Conservation (phyloP, 2,797 vertebrate genomes). For the Botia almorhae region DNA sequence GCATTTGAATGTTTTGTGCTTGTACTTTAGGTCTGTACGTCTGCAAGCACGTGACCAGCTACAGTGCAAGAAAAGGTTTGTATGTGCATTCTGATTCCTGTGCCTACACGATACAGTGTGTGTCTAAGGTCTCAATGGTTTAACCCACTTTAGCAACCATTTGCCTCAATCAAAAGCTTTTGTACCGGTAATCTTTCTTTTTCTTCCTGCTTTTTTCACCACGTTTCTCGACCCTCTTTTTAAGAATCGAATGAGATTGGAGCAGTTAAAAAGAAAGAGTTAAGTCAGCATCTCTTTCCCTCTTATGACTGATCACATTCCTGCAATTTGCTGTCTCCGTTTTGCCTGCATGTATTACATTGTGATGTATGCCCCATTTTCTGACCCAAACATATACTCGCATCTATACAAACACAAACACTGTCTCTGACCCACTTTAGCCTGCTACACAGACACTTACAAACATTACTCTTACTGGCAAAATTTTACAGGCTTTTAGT, state of each 20-base stretch:
- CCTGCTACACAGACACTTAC: slow-evolving; percentile 45
- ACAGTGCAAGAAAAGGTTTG: slow-evolving; percentile 58
- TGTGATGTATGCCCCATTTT: slow-evolving; percentile 59
- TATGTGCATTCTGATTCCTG: slow-evolving; percentile 63
- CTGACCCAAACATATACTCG: slow-evolving; percentile 58
- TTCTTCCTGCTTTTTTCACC: slow-evolving; percentile 51
- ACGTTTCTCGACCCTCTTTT: slow-evolving; percentile 61
- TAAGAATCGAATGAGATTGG: slow-evolving; percentile 78
- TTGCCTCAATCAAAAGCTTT: slow-evolving; percentile 72
- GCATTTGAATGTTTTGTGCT: slow-evolving; percentile 19
- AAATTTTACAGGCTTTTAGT: slow-evolving; percentile 59
- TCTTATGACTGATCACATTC: slow-evolving; percentile 77
- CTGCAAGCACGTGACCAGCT: slow-evolving; percentile 57
- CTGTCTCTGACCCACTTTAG: slow-evolving; percentile 51
- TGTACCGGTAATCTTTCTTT: slow-evolving; percentile 76
- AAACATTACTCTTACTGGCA: slow-evolving; percentile 55
- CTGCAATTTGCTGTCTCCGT: slow-evolving; percentile 69
- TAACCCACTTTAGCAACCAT: slow-evolving; percentile 71
- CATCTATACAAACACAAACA: slow-evolving; percentile 54
- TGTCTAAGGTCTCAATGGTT: slow-evolving; percentile 65
- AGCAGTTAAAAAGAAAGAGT: slow-evolving; percentile 76
- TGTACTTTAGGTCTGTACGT: slow-evolving; percentile 45
- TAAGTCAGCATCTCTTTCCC: slow-evolving; percentile 79
- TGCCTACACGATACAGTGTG: slow-evolving; percentile 65
- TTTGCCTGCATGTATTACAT: slow-evolving; percentile 71